phyloP scores from a whole-genome alignment of 2,797 vertebrate species.

The Phataginus tricuspis region DNA sequence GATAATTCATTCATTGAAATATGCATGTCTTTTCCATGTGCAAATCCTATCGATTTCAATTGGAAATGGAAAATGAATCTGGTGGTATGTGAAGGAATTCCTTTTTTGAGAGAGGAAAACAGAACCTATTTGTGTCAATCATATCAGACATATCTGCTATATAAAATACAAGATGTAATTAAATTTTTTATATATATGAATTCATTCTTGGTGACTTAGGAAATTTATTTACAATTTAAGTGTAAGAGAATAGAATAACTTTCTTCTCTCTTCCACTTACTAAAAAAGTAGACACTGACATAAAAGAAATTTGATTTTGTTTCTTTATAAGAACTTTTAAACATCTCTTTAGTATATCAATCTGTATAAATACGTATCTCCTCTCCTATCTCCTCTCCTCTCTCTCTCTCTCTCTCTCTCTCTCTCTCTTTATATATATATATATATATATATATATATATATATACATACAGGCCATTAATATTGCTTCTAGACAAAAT shows the following conservation, averaged over 20 bases:
- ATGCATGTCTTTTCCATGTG: neutral
- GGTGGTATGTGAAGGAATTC: neutral
- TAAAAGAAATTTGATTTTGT: slow-evolving; percentile 29
- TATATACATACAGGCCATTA: neutral
- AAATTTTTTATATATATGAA: slow-evolving; percentile 34
- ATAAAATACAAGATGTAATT: neutral
- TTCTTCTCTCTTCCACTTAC: neutral
- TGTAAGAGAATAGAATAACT: neutral
- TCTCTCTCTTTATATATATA: too few relatives aligned
- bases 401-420: too few relatives aligned
- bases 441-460: too few relatives aligned
- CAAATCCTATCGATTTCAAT: neutral
- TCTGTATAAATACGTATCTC: neutral
- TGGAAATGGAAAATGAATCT: slow-evolving; percentile 12
- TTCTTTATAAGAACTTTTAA: slow-evolving; percentile 17
- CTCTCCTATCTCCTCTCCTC: too few relatives aligned
- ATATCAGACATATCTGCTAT: neutral
- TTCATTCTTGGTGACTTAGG: slow-evolving; percentile 20
- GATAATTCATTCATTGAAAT: neutral
- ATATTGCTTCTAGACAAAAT: slow-evolving; percentile 22
- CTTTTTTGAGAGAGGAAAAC: neutral
- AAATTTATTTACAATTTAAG: slow-evolving; percentile 50
- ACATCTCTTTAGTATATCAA: neutral
- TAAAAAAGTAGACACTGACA: neutral
- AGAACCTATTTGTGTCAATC: neutral